Conservation (phyloP, 2,797 vertebrate genomes). For the Enteromius trimaculatus region DNA sequence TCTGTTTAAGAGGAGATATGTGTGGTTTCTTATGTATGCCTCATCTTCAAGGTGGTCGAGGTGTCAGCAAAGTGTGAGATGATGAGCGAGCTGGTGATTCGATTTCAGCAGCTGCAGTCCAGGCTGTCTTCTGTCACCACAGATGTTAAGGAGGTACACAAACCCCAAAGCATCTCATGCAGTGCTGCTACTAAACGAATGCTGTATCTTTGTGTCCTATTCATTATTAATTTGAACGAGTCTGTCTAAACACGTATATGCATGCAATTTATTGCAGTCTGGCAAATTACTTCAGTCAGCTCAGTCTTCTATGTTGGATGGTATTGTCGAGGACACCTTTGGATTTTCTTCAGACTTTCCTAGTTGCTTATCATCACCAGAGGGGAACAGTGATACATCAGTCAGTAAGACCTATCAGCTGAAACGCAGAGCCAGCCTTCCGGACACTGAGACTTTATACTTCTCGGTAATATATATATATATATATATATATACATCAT, state of each 20-base stretch:
- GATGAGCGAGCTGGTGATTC: slow-evolving; percentile 80
- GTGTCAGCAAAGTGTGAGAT: slow-evolving; percentile 79
- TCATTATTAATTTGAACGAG: not conserved
- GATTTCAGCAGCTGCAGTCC: slow-evolving; percentile 82
- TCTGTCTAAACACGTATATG: not conserved
- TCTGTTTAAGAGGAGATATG: slow-evolving; percentile 20
- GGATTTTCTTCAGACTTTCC: slow-evolving; percentile 65
- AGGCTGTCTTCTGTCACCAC: slow-evolving; percentile 75
- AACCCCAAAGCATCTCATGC: not conserved
- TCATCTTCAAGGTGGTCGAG: slow-evolving; percentile 76
- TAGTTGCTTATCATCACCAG: slow-evolving; percentile 67
- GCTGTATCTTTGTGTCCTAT: not conserved
- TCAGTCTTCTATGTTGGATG: slow-evolving; percentile 67
- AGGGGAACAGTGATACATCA: slow-evolving; percentile 74
- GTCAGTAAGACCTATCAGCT: slow-evolving; percentile 67
- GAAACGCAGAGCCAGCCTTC: slow-evolving; percentile 79
- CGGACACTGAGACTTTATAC: slow-evolving; percentile 83
- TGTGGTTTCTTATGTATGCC: slow-evolving; percentile 5
- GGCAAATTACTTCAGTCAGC: slow-evolving; percentile 60
- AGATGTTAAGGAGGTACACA: slow-evolving; percentile 82
- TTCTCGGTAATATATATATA: slow-evolving; percentile 68
- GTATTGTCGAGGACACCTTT: slow-evolving; percentile 71
- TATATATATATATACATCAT: too few species aligned
- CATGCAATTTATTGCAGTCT: slow-evolving; percentile 61
- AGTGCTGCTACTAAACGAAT: not conserved